Evolutionary conservation across 2,113 vertebrate species (phyloP), one percentile per base, ranked within the genome.

Genomic region (Stegastes partitus): DNA sequence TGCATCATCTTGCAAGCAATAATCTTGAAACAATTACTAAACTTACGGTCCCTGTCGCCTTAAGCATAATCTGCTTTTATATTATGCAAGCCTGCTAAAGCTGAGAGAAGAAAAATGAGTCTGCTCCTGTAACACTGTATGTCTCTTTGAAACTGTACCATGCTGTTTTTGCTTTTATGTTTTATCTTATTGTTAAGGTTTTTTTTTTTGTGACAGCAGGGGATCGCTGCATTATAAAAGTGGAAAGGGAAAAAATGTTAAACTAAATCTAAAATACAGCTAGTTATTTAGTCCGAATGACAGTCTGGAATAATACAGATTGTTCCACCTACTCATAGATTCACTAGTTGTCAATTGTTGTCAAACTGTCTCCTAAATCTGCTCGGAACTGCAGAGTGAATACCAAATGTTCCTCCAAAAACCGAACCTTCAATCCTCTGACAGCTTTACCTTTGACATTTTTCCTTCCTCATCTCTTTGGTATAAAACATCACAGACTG

Each of bases 11-110:
- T 28, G 44, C 57, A 64, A 12, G 51, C 19, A 15, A 47, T n/a
- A 81, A 16, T 51, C 49, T 37, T 37, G n/a, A 23, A 84, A 58
- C 79, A 58, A 34, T 79, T 55, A 57, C 61, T 34, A 44, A n/a
- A 63, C 34, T 78, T 44, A 16, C 49, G 21, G 19, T 16, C 11
- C n/a, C 37, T 21, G 45, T 63, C 61, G 53, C 18, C 68, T 54
- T 68, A 31, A 31, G 39, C 1, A 18, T 37, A 77, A 54, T 57
- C 21, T 16, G 1, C 55, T 74, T n/a, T 19, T 21, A 71, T 65
- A 55, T 47, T 37, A 62, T 31, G 34, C n/a, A 44, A 15, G 9
- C 19, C 62, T 59, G 63, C 23, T 63, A 2, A 56, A 47, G 64
- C 28, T 53, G 58, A 31, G 37, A 53, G 57, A 34, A 3, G 45